phyloP scores from a whole-genome alignment of 2,113 vertebrate genomes.

The Dipodomys merriami region DNA sequence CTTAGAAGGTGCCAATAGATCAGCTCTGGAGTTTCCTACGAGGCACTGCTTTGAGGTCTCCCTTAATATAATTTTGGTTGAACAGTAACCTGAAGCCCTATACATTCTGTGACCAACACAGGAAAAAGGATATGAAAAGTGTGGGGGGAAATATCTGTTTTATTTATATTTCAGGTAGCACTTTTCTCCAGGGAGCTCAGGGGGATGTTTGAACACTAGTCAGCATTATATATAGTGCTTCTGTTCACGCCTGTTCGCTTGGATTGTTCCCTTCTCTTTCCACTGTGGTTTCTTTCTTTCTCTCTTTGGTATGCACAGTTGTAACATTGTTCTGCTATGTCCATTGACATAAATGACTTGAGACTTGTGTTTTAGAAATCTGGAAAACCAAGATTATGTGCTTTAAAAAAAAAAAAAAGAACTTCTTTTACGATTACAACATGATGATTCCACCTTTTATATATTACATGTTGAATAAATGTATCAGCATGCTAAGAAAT shows the following conservation, averaged over 20 bases:
- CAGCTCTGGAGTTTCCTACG: not conserved
- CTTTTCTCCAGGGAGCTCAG: constrained; percentile 35
- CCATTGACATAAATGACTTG: constrained; percentile 54
- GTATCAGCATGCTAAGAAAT: constrained; percentile 24
- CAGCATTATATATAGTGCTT: constrained; percentile 28
- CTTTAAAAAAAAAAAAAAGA: constrained; percentile 43
- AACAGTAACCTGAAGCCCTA: constrained; percentile 45
- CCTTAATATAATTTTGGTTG: constrained; percentile 39
- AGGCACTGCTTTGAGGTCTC: constrained; percentile 20
- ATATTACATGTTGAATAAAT: constrained; percentile 55
- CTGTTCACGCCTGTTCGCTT: constrained; percentile 8
- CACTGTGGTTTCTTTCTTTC: constrained; percentile 32
- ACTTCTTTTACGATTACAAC: constrained; percentile 29
- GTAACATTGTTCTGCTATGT: constrained; percentile 57
- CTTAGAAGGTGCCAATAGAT: not conserved
- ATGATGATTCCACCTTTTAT: constrained; percentile 25
- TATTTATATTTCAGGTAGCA: constrained; percentile 61
- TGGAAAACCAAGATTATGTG: not conserved
- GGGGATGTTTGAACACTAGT: not conserved
- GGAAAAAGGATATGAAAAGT: constrained; percentile 41
- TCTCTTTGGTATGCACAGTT: not conserved
- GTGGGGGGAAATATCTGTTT: constrained; percentile 14
- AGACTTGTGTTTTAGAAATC: constrained; percentile 59
- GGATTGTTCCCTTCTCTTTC: constrained; percentile 46
- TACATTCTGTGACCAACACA: not conserved